A percentile compares a stretch with the other conserved stretches of the same genome.
Conservation (phyloP, 1,140 invertebrate genomes). For the Riptortus pedestris region DNA sequence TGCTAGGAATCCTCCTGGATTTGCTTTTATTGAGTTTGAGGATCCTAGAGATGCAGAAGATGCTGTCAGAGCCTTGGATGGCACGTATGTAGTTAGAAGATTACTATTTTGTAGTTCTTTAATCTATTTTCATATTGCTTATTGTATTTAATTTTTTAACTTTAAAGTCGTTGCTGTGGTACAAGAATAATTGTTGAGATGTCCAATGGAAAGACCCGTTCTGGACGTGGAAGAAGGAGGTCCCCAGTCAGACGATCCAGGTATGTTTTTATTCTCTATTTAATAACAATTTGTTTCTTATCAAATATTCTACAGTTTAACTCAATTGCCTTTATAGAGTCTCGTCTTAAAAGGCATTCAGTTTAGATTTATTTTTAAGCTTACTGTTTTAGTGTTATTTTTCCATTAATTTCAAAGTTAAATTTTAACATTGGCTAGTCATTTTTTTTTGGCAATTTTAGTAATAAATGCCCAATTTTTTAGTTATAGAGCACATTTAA, state of each 20-base stretch:
- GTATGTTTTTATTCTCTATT: conserved; percentile 12
- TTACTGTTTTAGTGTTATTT: too few relatives aligned
- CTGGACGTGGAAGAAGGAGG: conserved; percentile 45
- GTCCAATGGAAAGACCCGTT: conserved; percentile 71
- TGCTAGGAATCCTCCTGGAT: conserved; percentile 84
- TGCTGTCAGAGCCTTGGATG: conserved; percentile 87
- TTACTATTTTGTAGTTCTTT: not conserved
- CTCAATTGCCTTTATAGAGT: not conserved
- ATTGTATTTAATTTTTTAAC: conserved; percentile 20
- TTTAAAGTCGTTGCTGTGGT: conserved; percentile 62
- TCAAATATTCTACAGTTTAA: not conserved
- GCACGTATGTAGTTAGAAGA: conserved; percentile 57
- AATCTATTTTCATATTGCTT: not conserved
- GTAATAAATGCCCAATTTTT: too few relatives aligned
- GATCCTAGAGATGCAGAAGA: conserved; percentile 95
- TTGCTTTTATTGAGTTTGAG: conserved; percentile 98
- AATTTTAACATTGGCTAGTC: too few relatives aligned
- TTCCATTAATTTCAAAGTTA: too few relatives aligned
- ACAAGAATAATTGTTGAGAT: conserved; percentile 75
- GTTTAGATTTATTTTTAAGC: too few relatives aligned
- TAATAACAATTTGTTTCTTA: not conserved
- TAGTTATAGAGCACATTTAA: too few relatives aligned
- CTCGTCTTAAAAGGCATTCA: not conserved
- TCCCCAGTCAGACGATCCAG: conserved; percentile 21
- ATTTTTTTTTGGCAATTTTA: too few relatives aligned